Base-by-base conservation (phyloP, 2,797 vertebrate species). In the Smutsia gigantea region DNA sequence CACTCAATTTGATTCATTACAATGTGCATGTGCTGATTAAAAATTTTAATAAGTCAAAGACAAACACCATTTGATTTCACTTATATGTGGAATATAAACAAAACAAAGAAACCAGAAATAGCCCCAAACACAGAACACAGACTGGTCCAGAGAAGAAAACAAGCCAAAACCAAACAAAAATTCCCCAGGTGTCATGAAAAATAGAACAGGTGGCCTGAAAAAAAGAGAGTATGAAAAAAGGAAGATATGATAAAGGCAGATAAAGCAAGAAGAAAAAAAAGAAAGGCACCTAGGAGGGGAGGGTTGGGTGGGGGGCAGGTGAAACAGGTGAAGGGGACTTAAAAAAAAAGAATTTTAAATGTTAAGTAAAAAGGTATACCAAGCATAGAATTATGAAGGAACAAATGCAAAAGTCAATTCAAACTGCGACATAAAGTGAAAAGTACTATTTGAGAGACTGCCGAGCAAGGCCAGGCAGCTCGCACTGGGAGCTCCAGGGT, bases 401-500 rank as follows among this genome's bases (percentile, higher is more conserved):
- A 69, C 4, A 39, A n/a, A 64, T 10, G 42, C 4, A 37, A 39
- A 37, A 31, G 12, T 4, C 39, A 85, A 31, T 55, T 51, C 1
- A 0, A 49, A 71, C 25, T 63, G 31, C 31, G 29, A 46, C 6
- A 8, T 9, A 7, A 46, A 23, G 15, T 39, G 23, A 7, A 0
- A n/a, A 49, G 27, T 18, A 4, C 9, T 42, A 46, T 42, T 77
- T 72, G 53, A 87, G 64, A 82, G 57, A 3, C 5, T 0, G 57
- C 31, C 5, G 11, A 69, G 25, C 34, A 59, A 42, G 55, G 34
- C 18, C 39, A 51, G 31, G 66, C 12, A n/a, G 34, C 25, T 18
- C 3, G 25, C 2, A 0, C 15, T 11, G 25, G 27, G 64, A 71
- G 51, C 3, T 3, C 7, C 17, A 0, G 19, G 31, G 59, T 5